These are phyloP conservation scores for Gallinago solitaria DNA, from an alignment of 2,797 vertebrate species.

Conservation along the genomic window DNA sequence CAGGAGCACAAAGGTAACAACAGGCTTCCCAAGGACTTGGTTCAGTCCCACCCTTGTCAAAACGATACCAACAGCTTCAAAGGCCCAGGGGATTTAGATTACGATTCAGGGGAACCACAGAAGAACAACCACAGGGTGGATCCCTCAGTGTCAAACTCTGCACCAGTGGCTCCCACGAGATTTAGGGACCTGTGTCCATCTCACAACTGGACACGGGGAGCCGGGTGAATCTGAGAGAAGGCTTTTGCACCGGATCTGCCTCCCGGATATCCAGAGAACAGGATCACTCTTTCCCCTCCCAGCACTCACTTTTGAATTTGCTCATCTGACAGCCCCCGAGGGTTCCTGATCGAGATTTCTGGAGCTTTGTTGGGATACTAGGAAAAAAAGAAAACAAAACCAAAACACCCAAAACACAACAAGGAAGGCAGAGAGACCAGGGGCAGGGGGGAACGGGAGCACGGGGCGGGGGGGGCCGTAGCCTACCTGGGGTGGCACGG, in stretches of 20 bases:
- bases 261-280: rapidly evolving
- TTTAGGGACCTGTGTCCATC: background rate
- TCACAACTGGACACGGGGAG: rapidly evolving
- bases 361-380: conserved; percentile 90
- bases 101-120: background rate
- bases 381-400: background rate
- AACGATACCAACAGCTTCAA: background rate
- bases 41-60: background rate
- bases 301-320: conserved; percentile 88
- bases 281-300: background rate
- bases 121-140: background rate
- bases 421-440: background rate
- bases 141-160: rapidly evolving
- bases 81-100: background rate
- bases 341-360: conserved; percentile 86
- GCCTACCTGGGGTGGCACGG: conserved; percentile 36
- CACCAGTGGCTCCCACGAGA: background rate
- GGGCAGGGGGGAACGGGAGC: rapidly evolving
- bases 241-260: background rate
- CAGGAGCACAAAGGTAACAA: background rate
- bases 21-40: rapidly evolving
- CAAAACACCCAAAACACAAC: background rate
- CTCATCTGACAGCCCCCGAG: conserved; percentile 92
- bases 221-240: rapidly evolving
- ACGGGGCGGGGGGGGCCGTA: rapidly evolving